phyloP scores from a whole-genome alignment of 2,113 vertebrate species.

The Epinephelus lanceolatus region DNA sequence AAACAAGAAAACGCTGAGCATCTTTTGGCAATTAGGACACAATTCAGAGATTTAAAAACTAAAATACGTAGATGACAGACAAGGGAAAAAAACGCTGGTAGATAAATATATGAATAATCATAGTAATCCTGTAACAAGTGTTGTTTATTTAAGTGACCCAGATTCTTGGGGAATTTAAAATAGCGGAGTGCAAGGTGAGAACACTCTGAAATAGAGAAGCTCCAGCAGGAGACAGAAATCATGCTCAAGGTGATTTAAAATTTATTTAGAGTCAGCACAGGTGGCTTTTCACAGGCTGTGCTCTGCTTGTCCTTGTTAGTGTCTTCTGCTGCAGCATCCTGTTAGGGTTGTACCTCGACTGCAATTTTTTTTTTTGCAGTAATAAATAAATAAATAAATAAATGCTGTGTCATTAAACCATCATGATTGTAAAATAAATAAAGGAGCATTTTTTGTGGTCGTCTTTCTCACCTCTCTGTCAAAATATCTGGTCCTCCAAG shows the following conservation, averaged over 20 bases:
- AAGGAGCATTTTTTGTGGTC: not conserved
- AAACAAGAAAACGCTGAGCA: not conserved
- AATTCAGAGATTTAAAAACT: not conserved
- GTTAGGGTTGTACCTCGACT: not conserved
- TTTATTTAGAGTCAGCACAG: not conserved
- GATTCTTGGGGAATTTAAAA: not conserved
- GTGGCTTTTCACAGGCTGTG: not conserved
- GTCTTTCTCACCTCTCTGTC: slow-evolving; percentile 87
- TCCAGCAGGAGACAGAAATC: not conserved
- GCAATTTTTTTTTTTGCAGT: not conserved
- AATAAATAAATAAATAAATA: too few species aligned
- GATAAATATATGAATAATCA: not conserved
- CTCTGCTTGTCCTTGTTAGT: not conserved
- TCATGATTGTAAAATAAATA: not conserved
- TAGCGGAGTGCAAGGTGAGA: slow-evolving; percentile 10
- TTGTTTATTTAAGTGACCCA: not conserved
- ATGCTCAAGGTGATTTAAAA: slow-evolving; percentile 17
- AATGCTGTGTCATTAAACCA: not conserved
- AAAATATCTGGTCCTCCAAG: slow-evolving; percentile 95
- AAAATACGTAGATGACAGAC: not conserved
- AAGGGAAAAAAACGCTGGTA: not conserved
- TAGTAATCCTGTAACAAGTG: not conserved
- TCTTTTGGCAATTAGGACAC: not conserved
- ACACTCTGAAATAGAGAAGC: not conserved
- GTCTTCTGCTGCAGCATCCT: not conserved